phyloP scores from a whole-genome alignment of 2,888 invertebrate species.

The Mimachlamys varia region DNA sequence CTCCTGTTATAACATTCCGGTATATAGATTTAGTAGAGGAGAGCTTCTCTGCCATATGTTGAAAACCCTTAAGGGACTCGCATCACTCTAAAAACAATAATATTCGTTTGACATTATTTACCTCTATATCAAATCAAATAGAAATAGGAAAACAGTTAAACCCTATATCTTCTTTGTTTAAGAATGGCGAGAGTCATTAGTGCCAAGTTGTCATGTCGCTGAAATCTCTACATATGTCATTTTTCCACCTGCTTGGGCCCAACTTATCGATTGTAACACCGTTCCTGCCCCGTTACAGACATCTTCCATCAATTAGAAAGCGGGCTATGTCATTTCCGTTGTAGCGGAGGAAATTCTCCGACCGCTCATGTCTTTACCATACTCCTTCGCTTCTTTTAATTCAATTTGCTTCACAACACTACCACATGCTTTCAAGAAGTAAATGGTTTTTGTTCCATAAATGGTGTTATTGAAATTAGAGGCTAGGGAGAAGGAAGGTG shows the following conservation, averaged over 20 bases:
- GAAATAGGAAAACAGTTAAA: neutral
- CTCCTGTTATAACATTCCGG: neutral
- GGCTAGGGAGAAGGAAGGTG: conserved; percentile 17
- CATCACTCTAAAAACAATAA: neutral
- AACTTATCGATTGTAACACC: conserved; percentile 51
- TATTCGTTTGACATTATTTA: neutral
- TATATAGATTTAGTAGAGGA: neutral
- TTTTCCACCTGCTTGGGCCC: conserved; percentile 50
- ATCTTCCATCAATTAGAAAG: conserved; percentile 51
- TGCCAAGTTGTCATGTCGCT: conserved; percentile 48
- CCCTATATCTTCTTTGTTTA: conserved; percentile 28
- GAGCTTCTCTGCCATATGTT: neutral
- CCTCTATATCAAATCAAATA: conserved; percentile 12
- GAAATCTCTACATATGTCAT: conserved; percentile 53
- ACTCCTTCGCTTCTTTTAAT: conserved; percentile 14
- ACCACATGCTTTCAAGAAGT: conserved; percentile 36
- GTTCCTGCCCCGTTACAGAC: conserved; percentile 45
- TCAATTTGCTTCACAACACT: conserved; percentile 9
- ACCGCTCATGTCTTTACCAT: neutral
- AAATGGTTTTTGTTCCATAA: conserved; percentile 36
- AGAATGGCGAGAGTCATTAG: neutral
- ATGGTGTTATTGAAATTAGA: conserved; percentile 36
- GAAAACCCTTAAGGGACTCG: neutral
- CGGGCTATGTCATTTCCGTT: conserved; percentile 36
- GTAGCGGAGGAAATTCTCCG: conserved; percentile 14